Conservation (phyloP, 30 jellyfish, hydroid and myxozoan species). For the Aurelia sp. region DNA sequence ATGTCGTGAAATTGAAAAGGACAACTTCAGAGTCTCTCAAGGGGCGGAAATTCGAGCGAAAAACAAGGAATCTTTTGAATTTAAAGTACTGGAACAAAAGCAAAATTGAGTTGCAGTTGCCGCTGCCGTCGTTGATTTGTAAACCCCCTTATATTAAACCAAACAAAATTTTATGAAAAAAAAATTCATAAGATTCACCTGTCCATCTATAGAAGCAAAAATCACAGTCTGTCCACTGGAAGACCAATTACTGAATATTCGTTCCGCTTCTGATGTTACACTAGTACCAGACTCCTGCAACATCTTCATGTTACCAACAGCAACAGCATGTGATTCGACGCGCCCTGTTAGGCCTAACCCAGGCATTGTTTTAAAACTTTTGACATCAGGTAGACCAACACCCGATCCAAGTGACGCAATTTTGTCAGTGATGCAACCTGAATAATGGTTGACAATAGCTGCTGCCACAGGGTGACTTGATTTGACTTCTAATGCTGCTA, state of each 20-base stretch:
- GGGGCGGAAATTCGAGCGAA: too few relatives aligned
- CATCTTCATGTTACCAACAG: conserved; percentile 84
- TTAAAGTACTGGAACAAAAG: too few relatives aligned
- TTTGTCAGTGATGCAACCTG: conserved; percentile 94
- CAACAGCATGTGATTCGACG: conserved; percentile 55
- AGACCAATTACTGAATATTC: conserved; percentile 54
- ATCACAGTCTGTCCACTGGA: conserved; percentile 79
- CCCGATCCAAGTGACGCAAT: conserved; percentile 73
- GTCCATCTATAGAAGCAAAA: conserved; percentile 74
- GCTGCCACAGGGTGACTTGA: conserved; percentile 98
- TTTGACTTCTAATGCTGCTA: conserved; percentile 90
- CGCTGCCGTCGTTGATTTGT: too few relatives aligned
- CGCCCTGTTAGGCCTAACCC: conserved; percentile 85
- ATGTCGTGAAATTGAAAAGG: too few relatives aligned
- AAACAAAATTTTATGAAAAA: too few relatives aligned
- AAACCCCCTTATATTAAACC: too few relatives aligned
- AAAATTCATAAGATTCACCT: conserved; percentile 40
- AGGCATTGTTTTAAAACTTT: conserved; percentile 58
- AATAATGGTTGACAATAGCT: conserved; percentile 84
- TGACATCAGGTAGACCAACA: conserved; percentile 91
- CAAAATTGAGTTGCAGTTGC: too few relatives aligned
- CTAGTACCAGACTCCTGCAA: conserved; percentile 34
- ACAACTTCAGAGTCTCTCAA: too few relatives aligned
- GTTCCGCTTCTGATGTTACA: conserved; percentile 41
- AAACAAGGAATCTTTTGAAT: too few relatives aligned